Conservation (phyloP, 2,113 vertebrate genomes). For the Otis tarda region DNA sequence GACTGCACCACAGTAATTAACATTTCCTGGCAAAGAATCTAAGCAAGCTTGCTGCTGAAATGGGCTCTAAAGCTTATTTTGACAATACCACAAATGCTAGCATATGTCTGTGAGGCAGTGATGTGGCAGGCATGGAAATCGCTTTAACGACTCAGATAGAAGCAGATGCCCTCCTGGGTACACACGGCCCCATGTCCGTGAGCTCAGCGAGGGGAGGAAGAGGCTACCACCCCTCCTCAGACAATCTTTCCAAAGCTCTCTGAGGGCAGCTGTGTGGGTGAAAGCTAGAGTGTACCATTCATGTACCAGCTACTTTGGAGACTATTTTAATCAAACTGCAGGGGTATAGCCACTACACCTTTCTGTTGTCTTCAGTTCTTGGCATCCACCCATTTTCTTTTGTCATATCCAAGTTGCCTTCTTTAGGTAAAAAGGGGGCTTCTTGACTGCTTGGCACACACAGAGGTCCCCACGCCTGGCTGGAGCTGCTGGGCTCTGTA, state of each 20-base stretch:
- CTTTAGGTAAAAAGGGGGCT: neutral
- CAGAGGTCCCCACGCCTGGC: neutral
- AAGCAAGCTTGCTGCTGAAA: slow-evolving; percentile 10
- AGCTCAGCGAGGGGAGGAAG: neutral
- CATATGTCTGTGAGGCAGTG: neutral
- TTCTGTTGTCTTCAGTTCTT: neutral
- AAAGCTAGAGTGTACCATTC: neutral
- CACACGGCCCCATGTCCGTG: accelerated
- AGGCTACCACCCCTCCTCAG: neutral
- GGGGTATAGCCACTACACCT: no score
- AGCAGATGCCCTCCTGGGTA: neutral
- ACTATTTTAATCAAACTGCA: neutral
- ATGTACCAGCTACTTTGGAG: neutral
- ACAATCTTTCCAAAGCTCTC: neutral
- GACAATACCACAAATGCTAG: neutral
- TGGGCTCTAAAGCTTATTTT: slow-evolving; percentile 41
- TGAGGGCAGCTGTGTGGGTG: no score
- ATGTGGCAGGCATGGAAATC: neutral
- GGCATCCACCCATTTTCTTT: accelerated
- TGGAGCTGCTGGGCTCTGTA: neutral
- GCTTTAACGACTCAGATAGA: accelerated
- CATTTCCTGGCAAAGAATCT: slow-evolving; percentile 51
- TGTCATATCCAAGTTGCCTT: no score
- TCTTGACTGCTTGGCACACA: neutral
- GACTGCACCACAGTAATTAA: slow-evolving; percentile 56